Evolutionary conservation across 2,797 vertebrate genomes (phyloP).

Genomic region (Chelonia mydas): DNA sequence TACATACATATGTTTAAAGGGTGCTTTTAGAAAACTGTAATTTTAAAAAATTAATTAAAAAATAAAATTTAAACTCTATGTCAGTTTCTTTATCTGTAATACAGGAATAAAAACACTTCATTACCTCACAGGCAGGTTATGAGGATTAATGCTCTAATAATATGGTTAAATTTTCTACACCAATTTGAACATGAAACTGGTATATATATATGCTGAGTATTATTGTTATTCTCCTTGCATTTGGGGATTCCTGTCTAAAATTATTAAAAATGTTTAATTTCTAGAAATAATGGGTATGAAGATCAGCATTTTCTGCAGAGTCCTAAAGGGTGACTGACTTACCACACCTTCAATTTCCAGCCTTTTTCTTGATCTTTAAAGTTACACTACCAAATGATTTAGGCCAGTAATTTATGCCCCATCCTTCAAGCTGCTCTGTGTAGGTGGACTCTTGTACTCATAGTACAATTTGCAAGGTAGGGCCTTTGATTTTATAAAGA

Average conservation of each 20-base stretch:
- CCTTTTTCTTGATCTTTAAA: not conserved
- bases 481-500: not conserved
- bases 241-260: not conserved
- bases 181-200: not conserved
- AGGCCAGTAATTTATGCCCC: not conserved
- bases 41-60: not conserved
- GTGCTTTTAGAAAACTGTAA: accelerated
- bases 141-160: not conserved
- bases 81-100: accelerated
- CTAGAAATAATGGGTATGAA: not conserved
- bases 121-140: not conserved
- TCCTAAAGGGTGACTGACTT: not conserved
- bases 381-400: not conserved
- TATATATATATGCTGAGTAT: not conserved
- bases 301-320: slow-evolving; percentile 9
- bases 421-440: not conserved
- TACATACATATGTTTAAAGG: not conserved
- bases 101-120: not conserved
- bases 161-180: not conserved
- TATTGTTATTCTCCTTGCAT: not conserved
- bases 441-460: not conserved
- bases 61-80: not conserved
- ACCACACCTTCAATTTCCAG: not conserved
- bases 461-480: not conserved
- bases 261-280: not conserved